Evolutionary conservation across 92 coral and sea anemone genomes (phyloP), one percentile per base, ranked within the genome.

Genomic region (Plumapathes pennacea): DNA sequence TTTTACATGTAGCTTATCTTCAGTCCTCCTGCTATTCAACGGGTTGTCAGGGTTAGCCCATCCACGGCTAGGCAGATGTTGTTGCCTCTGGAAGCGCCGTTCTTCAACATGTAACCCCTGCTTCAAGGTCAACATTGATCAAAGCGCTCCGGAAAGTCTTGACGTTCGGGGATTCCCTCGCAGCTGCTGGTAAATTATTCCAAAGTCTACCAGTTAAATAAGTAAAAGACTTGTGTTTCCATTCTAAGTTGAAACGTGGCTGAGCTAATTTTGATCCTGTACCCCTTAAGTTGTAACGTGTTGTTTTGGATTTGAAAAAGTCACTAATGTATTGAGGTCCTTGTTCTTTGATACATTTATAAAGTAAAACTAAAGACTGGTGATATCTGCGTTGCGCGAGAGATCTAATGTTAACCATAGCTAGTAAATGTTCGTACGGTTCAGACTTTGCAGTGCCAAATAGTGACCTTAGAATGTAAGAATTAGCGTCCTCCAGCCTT

Each of bases 311-410:
- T 9, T 45, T 45, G 27, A 51, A 52, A 50, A 65, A 42, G 21
- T 51, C 62, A 22, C 51, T 65, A 50, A 65, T 65, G 27, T 65
- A 65, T 13, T 34, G 13, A 25, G 74, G 64, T 5, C 38, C 74
- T 12, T 12, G 25, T 26, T 53, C 42, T 38, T 39, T 53, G 11
- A 67, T 19, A 34, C 50, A 41, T 41, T 59, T 59, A 36, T 59
- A 40, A 25, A 47, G 25, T 24, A 41, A 11, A 41, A 41, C 12
- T 24, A 41, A 12, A 15, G 12, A 20, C 21, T 56, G 54, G 37
- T 21, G 24, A 8, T 57, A 57, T 41, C 65, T 57, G 24, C 54
- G 54, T 17, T 57, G 46, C 26, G 15, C 22, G n/a, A 57, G 55
- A 39, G 65, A 33, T 22, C 45, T 20, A 38, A 38, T 57, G 28